Base-by-base conservation (phyloP, 2,888 invertebrate species). In the Panzeria rudis region DNA sequence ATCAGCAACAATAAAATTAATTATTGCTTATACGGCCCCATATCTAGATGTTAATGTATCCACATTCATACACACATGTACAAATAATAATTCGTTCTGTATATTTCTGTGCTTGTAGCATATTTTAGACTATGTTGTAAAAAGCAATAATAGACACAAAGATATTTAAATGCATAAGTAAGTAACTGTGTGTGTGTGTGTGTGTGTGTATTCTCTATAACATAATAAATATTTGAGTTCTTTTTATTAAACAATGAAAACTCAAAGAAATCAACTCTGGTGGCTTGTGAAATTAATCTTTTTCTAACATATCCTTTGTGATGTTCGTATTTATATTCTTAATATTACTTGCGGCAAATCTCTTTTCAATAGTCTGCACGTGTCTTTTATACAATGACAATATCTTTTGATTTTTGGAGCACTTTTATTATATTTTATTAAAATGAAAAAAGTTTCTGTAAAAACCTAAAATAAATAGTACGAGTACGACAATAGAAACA, bases 1-100 rank as follows among this genome's bases (percentile, higher is more conserved):
- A 68, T 66, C 32, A 66, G 66, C 11, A 68, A 50, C 11, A 54
- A 32, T 47, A 35, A 8, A 35, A 50, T 68, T 50, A 20, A 50
- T 50, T 50, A 35, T 68, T 50, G 35, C 6, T 68, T 32, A 68
- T 68, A 68, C 68, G 50, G 7, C n/a, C 11, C 35, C 32, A 7
- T 25, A 23, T 5, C 23, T 13, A 5, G 11, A 20, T 9, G 9
- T 20, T 20, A 11, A 4, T n/a, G n/a, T n/a, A n/a, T n/a, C n/a
- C n/a, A n/a, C n/a, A n/a, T n/a, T n/a, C n/a, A n/a, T n/a, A 44
- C 15, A n/a, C 8, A 20, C 9, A 50, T 20, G 11, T 50, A 5
- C 5, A n/a, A n/a, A n/a, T 11, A 38, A 20, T 62, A 20, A 15
- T 32, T 32, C 32, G 9, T 59, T 35, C 5, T 11, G 9, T 13